Conservation (phyloP, 2,113 vertebrate species). For the Daubentonia madagascariensis region DNA sequence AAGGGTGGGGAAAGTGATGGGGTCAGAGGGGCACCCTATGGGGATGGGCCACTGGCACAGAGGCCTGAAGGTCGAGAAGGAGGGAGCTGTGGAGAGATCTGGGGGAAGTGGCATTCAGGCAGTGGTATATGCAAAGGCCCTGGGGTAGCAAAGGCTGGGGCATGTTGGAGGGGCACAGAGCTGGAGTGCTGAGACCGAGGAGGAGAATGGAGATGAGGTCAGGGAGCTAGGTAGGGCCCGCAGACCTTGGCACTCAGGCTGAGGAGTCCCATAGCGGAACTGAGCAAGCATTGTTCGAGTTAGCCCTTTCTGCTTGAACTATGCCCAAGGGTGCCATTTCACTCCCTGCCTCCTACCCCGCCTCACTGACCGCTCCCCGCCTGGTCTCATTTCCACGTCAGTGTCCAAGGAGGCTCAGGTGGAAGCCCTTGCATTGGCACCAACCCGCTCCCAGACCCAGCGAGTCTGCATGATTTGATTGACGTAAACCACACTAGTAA, state of each 20-base stretch:
- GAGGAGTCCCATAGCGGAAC: rapidly evolving
- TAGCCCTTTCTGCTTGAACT: background rate
- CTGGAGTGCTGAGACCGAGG: background rate
- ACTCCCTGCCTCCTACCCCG: background rate
- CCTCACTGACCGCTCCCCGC: too few relatives aligned
- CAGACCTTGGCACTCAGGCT: background rate
- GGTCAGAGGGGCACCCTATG: background rate
- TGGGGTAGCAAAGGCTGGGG: background rate
- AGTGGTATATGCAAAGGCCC: background rate
- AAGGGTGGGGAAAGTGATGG: background rate
- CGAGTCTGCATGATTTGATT: too few relatives aligned
- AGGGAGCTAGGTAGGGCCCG: rapidly evolving
- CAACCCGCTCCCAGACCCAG: background rate
- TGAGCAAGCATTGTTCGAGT: background rate
- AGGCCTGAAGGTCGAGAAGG: background rate
- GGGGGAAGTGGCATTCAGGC: rapidly evolving
- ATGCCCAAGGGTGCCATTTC: rapidly evolving
- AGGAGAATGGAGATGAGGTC: background rate
- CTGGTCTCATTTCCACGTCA: background rate
- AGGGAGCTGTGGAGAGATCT: background rate
- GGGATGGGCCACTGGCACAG: background rate
- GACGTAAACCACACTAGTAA: background rate
- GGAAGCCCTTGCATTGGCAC: background rate
- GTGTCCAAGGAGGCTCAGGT: background rate
- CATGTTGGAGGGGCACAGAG: background rate